A percentile compares a stretch with the other conserved stretches of the same genome.
phyloP scores from a whole-genome alignment of 64 coral and sea anemone genomes.

The Montipora sp. region DNA sequence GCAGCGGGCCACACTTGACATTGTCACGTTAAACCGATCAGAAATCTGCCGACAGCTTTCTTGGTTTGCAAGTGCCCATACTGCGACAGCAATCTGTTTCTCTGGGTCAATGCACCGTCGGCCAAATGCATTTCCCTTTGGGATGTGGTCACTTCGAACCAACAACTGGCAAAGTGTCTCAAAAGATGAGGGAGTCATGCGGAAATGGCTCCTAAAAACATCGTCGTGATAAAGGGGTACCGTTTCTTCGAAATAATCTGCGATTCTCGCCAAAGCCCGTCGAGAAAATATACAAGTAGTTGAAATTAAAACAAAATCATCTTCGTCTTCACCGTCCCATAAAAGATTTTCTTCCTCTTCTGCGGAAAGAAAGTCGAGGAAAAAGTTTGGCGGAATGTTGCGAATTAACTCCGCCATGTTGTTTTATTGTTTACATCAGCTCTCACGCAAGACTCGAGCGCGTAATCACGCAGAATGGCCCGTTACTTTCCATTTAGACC shows the following conservation, averaged over 20 bases:
- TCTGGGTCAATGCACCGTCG: not conserved
- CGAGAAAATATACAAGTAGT: not conserved
- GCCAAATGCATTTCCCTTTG: conserved; percentile 23
- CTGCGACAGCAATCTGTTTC: conserved; percentile 4
- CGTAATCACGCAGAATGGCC: too few species aligned
- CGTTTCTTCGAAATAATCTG: not conserved
- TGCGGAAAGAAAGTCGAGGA: too few species aligned
- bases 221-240: not conserved
- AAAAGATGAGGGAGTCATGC: not conserved
- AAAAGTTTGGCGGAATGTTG: too few species aligned
- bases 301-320: too few species aligned
- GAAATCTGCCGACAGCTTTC: not conserved
- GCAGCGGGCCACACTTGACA: not conserved
- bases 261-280: not conserved
- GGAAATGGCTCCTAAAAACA: conserved; percentile 25
- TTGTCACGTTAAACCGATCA: conserved; percentile 12
- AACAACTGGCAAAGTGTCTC: not conserved
- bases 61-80: conserved; percentile 22
- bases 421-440: too few species aligned
- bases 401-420: too few species aligned
- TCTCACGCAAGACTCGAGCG: too few species aligned
- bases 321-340: too few species aligned
- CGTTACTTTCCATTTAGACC: too few species aligned
- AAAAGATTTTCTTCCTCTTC: too few species aligned
- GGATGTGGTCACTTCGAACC: conserved; percentile 18